These are phyloP conservation scores for Otis tarda DNA, from an alignment of 2,113 vertebrate species.

Conservation along the genomic window DNA sequence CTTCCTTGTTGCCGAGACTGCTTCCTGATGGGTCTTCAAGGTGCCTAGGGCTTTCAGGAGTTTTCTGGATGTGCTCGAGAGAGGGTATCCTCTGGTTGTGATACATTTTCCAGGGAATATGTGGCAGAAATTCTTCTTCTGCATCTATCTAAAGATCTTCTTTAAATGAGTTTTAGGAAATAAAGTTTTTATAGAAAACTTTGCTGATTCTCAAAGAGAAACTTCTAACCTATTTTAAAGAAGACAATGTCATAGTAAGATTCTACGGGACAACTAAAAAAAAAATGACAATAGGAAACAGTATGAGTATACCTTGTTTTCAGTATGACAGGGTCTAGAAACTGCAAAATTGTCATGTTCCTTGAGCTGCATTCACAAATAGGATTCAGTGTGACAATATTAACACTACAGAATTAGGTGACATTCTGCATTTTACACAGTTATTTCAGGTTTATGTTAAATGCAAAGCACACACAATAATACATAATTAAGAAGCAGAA, in stretches of 20 bases:
- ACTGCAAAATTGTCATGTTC: not conserved
- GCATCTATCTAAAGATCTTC: not conserved
- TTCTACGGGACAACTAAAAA: not conserved
- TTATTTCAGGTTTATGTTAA: not conserved
- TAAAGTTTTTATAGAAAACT: not conserved
- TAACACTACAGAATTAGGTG: not conserved
- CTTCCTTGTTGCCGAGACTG: not conserved
- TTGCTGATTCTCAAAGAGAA: not conserved
- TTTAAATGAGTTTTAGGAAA: not conserved
- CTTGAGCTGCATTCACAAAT: not conserved
- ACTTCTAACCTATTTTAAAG: not conserved
- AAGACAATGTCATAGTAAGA: not conserved
- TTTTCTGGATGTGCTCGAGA: not conserved
- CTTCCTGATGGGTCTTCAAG: not conserved
- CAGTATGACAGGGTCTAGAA: not conserved
- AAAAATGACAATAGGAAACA: not conserved
- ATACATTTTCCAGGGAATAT: not conserved
- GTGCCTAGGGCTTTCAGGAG: not conserved
- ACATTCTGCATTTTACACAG: not conserved
- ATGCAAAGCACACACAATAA: not conserved
- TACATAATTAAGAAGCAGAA: constrained; percentile 22
- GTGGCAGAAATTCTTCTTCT: not conserved
- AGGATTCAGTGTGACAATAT: not conserved
- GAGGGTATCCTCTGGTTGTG: not conserved
- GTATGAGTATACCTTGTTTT: not conserved